These are phyloP conservation scores for Meandrina meandrites DNA, from an alignment of 92 coral and sea anemone species.

Conservation along the genomic window DNA sequence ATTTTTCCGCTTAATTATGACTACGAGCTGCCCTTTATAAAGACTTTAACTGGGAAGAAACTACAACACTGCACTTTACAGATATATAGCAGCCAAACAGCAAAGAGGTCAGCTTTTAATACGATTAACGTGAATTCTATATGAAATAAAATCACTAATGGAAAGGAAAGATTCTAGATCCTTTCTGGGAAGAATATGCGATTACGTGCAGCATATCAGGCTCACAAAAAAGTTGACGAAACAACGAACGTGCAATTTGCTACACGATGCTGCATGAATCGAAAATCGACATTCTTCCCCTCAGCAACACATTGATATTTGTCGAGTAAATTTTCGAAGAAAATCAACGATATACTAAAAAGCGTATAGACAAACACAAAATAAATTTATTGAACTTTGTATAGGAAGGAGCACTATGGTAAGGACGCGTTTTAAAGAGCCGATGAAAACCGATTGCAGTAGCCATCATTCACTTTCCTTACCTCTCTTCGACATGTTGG, in stretches of 20 bases:
- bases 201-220: background rate
- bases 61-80: no score
- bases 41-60: no score
- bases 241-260: no score
- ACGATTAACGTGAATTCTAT: background rate
- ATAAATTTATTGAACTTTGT: slow-evolving; percentile 5
- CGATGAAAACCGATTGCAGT: slow-evolving; percentile 79
- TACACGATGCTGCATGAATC: background rate
- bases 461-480: slow-evolving; percentile 13
- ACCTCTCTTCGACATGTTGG: slow-evolving; percentile 99
- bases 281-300: background rate
- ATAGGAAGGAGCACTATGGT: background rate
- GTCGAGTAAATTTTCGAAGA: background rate
- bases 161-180: background rate
- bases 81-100: background rate
- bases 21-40: background rate
- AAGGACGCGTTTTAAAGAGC: background rate
- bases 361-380: background rate
- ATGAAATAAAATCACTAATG: background rate
- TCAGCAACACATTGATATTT: slow-evolving; percentile 15
- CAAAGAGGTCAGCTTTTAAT: background rate
- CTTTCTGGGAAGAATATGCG: background rate
- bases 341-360: background rate
- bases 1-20: background rate
- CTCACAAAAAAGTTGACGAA: background rate